Conservation (phyloP, 2,888 invertebrate genomes). For the Eueremaeus valkanovi region DNA sequence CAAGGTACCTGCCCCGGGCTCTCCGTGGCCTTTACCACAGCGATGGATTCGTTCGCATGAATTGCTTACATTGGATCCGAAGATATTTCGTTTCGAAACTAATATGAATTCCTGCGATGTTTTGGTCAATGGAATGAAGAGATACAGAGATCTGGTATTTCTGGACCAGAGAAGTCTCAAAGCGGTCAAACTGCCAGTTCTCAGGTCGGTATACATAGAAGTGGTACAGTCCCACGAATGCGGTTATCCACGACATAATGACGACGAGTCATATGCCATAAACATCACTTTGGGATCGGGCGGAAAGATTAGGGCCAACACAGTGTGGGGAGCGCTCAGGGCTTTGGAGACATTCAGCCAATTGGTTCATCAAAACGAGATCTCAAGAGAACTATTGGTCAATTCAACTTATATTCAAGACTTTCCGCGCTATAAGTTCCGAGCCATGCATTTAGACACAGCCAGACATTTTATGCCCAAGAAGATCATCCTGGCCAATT, state of each 20-base stretch:
- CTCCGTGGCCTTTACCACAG: constrained; percentile 51
- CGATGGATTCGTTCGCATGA: constrained; percentile 44
- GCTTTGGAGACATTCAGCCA: constrained; percentile 81
- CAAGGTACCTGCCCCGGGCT: constrained; percentile 49
- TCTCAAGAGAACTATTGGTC: constrained; percentile 51
- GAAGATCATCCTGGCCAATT: constrained; percentile 59
- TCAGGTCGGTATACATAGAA: constrained; percentile 36
- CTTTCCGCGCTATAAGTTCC: constrained; percentile 68
- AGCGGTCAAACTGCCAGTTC: constrained; percentile 57
- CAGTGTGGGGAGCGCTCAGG: constrained; percentile 47
- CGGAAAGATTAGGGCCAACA: constrained; percentile 41
- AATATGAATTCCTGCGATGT: constrained; percentile 49
- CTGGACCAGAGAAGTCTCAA: constrained; percentile 59
- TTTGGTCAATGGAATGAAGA: constrained; percentile 49
- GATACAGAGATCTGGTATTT: constrained; percentile 47
- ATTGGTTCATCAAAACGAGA: constrained; percentile 56
- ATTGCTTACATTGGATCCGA: constrained; percentile 43
- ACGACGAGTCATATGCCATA: constrained; percentile 52
- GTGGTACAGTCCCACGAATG: constrained; percentile 42
- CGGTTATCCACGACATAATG: constrained; percentile 47
- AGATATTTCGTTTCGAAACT: constrained; percentile 33
- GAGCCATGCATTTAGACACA: constrained; percentile 82
- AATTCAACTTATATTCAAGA: constrained; percentile 69
- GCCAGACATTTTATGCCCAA: constrained; percentile 76
- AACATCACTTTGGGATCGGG: constrained; percentile 36